A percentile compares a stretch with the other conserved stretches of the same genome.
These are phyloP conservation scores for Phyllopteryx taeniolatus DNA, from an alignment of 2,113 vertebrate species.

Conservation along the genomic window DNA sequence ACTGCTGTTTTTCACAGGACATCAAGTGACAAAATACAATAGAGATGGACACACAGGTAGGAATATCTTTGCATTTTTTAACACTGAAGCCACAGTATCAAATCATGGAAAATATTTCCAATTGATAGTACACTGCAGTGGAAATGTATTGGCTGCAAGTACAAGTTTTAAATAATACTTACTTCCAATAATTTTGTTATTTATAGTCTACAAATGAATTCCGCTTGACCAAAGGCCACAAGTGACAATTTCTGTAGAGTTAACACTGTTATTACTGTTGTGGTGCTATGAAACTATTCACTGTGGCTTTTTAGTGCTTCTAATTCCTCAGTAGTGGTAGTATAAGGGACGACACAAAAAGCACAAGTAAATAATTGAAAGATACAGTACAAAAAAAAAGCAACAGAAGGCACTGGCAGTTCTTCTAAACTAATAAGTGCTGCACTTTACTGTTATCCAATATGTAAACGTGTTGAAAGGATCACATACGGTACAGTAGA, in stretches of 20 bases:
- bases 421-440: conserved; percentile 10
- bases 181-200: not conserved
- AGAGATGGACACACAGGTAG: not conserved
- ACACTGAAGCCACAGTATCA: not conserved
- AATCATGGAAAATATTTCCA: not conserved
- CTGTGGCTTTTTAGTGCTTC: conserved; percentile 14
- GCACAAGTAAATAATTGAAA: not conserved
- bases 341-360: not conserved
- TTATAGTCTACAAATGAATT: not conserved
- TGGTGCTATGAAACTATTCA: not conserved
- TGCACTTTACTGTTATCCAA: conserved; percentile 4
- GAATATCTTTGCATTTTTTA: not conserved
- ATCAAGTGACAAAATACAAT: not conserved
- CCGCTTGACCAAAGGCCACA: not conserved
- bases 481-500: conserved; percentile 21
- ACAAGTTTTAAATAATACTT: not conserved
- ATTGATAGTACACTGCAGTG: not conserved
- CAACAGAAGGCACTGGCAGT: conserved; percentile 1
- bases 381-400: not conserved
- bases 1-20: not conserved
- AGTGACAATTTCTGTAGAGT: not conserved
- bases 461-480: conserved; percentile 7
- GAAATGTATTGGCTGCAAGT: not conserved
- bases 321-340: conserved; percentile 27
- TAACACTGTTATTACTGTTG: not conserved